Evolutionary conservation across 2,113 vertebrate species (phyloP).

Genomic region (Vombatus ursinus): DNA sequence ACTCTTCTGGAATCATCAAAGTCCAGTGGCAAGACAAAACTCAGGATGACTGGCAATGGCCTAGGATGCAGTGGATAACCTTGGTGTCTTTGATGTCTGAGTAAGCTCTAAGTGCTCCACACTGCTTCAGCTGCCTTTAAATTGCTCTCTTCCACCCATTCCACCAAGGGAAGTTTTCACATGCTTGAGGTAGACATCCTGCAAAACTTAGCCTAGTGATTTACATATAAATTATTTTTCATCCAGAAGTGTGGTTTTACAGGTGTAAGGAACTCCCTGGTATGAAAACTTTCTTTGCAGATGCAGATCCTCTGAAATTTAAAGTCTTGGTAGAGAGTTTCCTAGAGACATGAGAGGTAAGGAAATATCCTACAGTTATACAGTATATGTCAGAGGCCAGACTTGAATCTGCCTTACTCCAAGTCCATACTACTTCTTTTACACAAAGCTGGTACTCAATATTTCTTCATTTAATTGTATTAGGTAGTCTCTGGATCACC

Average conservation of each 20-base stretch:
- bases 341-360: not conserved
- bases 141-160: too few relatives aligned
- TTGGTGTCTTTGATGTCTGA: too few relatives aligned
- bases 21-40: too few relatives aligned
- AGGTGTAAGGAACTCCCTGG: not conserved
- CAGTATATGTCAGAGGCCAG: not conserved
- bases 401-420: not conserved
- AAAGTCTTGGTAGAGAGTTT: not conserved
- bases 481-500: not conserved
- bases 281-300: not conserved
- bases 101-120: too few relatives aligned
- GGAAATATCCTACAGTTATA: not conserved
- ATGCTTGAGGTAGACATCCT: too few relatives aligned
- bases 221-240: not conserved
- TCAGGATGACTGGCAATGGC: too few relatives aligned
- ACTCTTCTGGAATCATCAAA: too few relatives aligned
- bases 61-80: too few relatives aligned
- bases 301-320: not conserved
- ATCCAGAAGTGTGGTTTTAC: not conserved
- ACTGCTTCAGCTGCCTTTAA: too few relatives aligned
- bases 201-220: not conserved
- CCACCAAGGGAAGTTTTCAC: too few relatives aligned
- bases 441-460: too few relatives aligned
- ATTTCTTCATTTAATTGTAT: not conserved
- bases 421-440: not conserved